Percentiles rank a stretch among this genome's conserved stretches.
Conservation (phyloP, 1,140 invertebrate species). For the Nephila pilipes region DNA sequence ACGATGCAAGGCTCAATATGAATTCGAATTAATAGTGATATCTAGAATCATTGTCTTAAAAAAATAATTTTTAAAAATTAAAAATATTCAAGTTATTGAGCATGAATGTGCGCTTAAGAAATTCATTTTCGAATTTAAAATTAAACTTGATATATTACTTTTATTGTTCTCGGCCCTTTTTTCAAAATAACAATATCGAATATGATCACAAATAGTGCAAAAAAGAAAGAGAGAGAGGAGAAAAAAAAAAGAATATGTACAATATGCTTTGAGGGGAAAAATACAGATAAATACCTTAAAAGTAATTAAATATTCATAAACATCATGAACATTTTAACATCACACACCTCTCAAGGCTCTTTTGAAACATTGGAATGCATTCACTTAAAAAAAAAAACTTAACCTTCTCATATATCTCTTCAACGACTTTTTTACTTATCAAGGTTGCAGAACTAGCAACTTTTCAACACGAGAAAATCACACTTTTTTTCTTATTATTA, state of each 20-base stretch:
- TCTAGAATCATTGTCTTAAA: no score
- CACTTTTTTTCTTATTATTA: background rate
- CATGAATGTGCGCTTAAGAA: no score
- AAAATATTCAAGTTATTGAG: no score
- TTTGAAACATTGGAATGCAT: background rate
- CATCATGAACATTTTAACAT: background rate
- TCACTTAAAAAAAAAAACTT: background rate
- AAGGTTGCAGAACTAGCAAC: background rate
- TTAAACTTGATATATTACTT: no score
- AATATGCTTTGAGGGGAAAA: background rate
- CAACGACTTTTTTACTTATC: background rate
- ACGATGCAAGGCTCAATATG: no score
- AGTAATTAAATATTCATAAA: background rate
- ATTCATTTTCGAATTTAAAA: no score
- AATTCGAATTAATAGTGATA: no score
- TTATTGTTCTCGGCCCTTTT: no score
- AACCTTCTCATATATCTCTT: background rate
- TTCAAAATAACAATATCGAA: no score
- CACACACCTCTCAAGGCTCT: background rate
- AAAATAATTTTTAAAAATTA: no score
- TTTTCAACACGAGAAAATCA: background rate
- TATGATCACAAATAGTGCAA: no score
- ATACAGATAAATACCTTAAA: background rate
- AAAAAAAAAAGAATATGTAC: constrained; percentile 3
- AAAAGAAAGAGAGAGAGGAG: no score